A percentile compares a stretch with the other conserved stretches of the same genome.
These are phyloP conservation scores for Carlito syrichta DNA, from an alignment of 2,113 vertebrate species.

Conservation along the genomic window DNA sequence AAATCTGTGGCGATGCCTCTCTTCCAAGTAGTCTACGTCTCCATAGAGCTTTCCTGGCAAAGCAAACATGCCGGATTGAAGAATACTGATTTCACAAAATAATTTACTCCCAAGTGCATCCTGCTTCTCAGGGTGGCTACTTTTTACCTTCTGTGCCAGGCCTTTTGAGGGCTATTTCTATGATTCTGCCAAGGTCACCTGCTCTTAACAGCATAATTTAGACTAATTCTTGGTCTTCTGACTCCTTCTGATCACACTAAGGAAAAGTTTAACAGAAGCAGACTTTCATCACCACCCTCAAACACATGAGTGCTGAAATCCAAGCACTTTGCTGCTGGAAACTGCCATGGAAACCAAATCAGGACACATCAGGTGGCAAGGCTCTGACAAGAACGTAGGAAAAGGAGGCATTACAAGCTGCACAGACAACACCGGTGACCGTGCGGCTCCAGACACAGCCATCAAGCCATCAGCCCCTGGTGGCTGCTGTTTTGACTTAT, in stretches of 20 bases:
- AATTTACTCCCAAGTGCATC: background rate
- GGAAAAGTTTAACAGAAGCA: background rate
- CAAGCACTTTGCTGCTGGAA: background rate
- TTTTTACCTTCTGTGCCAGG: background rate
- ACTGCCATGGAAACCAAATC: background rate
- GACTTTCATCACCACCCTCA: background rate
- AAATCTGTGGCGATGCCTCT: constrained; percentile 95
- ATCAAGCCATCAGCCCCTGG: background rate
- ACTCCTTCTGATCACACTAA: background rate
- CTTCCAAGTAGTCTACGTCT: constrained; percentile 91
- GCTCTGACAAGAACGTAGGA: background rate
- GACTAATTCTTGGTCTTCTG: background rate
- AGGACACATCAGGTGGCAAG: rapidly evolving
- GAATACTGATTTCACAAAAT: background rate
- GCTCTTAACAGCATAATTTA: background rate
- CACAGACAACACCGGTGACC: background rate
- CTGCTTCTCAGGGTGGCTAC: background rate
- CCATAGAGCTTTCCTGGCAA: constrained; percentile 92
- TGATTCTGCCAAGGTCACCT: background rate
- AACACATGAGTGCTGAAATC: background rate
- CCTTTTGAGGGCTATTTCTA: background rate
- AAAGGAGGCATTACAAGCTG: background rate
- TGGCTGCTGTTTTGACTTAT: background rate
- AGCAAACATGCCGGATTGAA: background rate
- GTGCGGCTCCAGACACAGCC: background rate